Base-by-base conservation (phyloP, 2,113 vertebrate genomes). In the Uria aalge region DNA sequence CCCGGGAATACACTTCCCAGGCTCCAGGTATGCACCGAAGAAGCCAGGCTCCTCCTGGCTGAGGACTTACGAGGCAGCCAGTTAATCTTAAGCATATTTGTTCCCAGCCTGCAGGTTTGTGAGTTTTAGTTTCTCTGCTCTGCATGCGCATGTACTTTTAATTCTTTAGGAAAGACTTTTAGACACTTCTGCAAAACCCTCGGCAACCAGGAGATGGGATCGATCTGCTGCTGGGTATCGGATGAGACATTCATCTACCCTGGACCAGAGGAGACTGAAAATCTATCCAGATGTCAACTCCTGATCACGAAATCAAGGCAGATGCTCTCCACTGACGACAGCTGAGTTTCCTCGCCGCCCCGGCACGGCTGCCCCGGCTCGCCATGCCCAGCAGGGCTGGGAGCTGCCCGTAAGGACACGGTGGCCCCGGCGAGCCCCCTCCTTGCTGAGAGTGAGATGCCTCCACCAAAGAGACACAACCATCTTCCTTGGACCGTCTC, bases 211-310 rank as follows among this genome's bases (percentile, higher is more conserved):
- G 90, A 91, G 83, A 87, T 41, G 47, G 66, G 66, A 91, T 88
- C 19, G 23, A 95, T 91, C 90, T 88, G 85, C 76, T 92, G 69
- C 88, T 63, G 80, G 85, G 30, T 80, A 47, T 8, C 36, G 2
- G 53, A 86, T 23, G 62, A 92, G 45, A 87, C 57, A 93, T 96
- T 68, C 93, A 76, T 87, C 88, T 83, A 12, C 59, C 74, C 62
- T 38, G 74, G 92, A 50, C 85, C 83, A 63, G 74, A 76, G 62
- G 22, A 93, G 86, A 92, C 85, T 89, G 88, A 91, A 92, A 93
- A 96, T 91, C 90, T 9, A 87, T 94, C 38, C 55, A 38, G 66
- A n/a, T 45, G 94, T 94, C 91, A 89, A 4, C n/a, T 74, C 63
- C 91, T 59, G 88, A 38, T 48, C 76, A 52, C 3, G 1, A 56